These are phyloP conservation scores for Pipistrellus kuhlii DNA, from an alignment of 2,797 vertebrate genomes.

Conservation along the genomic window DNA sequence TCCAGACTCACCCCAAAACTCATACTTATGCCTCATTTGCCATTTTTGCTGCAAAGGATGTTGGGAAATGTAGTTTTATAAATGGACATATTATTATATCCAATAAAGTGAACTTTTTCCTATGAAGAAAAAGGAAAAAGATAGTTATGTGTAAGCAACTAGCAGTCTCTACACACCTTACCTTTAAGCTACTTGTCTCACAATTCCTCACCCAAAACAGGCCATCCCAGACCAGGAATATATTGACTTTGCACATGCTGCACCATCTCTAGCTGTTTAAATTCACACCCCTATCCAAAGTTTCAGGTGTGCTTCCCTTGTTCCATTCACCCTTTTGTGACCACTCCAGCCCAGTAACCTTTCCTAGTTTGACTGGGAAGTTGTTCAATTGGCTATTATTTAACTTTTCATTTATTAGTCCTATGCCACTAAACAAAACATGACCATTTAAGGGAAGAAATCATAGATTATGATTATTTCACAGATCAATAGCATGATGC, in stretches of 20 bases:
- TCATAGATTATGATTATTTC: background rate
- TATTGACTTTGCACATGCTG: too few species aligned
- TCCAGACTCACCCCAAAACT: background rate
- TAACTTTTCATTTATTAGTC: background rate
- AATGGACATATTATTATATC: background rate
- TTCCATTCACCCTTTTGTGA: background rate
- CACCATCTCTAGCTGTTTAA: background rate
- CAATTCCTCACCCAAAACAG: background rate
- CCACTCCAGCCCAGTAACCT: background rate
- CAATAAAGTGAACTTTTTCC: background rate
- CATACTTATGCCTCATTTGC: background rate
- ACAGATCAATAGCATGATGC: background rate
- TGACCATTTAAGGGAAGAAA: background rate
- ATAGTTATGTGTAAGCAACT: background rate
- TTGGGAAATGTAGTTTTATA: conserved; percentile 1
- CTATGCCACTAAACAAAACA: background rate
- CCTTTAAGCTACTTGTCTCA: background rate
- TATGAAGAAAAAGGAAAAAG: background rate
- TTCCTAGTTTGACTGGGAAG: background rate
- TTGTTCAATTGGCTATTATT: background rate
- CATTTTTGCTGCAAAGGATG: background rate
- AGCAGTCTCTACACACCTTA: background rate
- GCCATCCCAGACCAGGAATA: background rate
- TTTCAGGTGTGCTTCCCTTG: background rate
- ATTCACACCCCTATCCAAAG: background rate